Evolutionary conservation across 2,113 vertebrate genomes (phyloP).

Genomic region (Phycodurus eques): DNA sequence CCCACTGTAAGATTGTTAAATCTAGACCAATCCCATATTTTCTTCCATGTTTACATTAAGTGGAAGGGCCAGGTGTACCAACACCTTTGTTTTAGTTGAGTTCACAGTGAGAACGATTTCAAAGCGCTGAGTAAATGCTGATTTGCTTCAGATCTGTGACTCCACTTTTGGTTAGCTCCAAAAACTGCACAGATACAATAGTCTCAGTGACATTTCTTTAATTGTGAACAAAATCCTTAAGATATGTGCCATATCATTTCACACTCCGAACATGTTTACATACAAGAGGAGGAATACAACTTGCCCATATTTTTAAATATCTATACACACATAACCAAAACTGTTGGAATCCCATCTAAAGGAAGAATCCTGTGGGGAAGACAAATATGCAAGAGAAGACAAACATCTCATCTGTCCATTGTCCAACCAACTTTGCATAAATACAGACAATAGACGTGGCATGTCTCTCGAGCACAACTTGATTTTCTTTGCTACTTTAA

Average conservation of each 20-base stretch:
- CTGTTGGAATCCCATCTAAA: neutral
- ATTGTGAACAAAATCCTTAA: neutral
- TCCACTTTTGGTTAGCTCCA: no score
- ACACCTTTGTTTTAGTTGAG: no score
- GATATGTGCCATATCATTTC: conserved; percentile 2
- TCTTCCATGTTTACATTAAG: no score
- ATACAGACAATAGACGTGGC: neutral
- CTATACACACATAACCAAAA: neutral
- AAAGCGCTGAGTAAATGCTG: no score
- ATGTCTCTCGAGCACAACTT: neutral
- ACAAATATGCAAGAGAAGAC: neutral
- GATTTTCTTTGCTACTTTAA: neutral
- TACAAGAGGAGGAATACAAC: neutral
- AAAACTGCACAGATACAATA: neutral
- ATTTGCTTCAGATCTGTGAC: no score
- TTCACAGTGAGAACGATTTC: no score
- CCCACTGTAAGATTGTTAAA: no score
- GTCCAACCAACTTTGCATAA: neutral
- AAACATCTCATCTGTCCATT: neutral
- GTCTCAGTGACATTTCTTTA: neutral
- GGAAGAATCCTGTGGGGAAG: neutral
- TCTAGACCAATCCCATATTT: no score
- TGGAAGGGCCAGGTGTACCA: no score
- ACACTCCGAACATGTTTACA: neutral
- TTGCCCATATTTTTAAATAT: neutral